Evolutionary conservation across 2,888 invertebrate species (phyloP), one percentile per base, ranked within the genome.

Genomic region (Ametastegia equiseti): DNA sequence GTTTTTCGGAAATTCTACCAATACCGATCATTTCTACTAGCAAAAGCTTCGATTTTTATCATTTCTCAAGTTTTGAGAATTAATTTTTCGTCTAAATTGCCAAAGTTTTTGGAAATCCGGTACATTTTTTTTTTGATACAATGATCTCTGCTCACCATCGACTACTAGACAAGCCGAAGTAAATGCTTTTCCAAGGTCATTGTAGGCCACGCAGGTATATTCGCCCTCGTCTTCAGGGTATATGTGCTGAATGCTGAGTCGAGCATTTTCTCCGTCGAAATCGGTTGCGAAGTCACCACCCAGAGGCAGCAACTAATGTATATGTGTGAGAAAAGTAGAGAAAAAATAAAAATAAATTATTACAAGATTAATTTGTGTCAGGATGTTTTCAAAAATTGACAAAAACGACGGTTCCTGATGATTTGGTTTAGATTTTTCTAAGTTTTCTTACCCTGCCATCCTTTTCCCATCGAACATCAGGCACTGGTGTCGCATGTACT

Each of bases 161-260:
- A 97, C 97, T 65, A 97, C 94, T 15, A 97, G 94, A 88, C 96
- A 96, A n/a, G 97, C 97, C 30, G 96, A 96, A 11, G 97, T 97
- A 83, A 94, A 94, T 42, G 95, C 95, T 90, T 95, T 95, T 73
- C 98, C 98, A 80, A 97, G 94, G 84, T 95, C 95, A 90, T 98
- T 98, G 89, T 94, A 94, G 0, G 96, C 97, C 63, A 97, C 95
- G 88, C 98, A 98, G 0, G 95, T 95, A 91, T 97, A 98, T 86
- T 97, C 96, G 80, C 98, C 98, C 91, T 98, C 97, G 88, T 98
- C 98, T 88, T 97, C 97, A 0, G 96, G 96, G 83, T 96, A 96
- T 54, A 97, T 95, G 82, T 96, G 95, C 15, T 93, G 94, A 88
- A 97, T 96, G 85, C 93, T 94, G 81, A 98, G 92, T 23, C 95